Conservation (phyloP, 2,888 invertebrate species). For the Drosophila kokeensis region DNA sequence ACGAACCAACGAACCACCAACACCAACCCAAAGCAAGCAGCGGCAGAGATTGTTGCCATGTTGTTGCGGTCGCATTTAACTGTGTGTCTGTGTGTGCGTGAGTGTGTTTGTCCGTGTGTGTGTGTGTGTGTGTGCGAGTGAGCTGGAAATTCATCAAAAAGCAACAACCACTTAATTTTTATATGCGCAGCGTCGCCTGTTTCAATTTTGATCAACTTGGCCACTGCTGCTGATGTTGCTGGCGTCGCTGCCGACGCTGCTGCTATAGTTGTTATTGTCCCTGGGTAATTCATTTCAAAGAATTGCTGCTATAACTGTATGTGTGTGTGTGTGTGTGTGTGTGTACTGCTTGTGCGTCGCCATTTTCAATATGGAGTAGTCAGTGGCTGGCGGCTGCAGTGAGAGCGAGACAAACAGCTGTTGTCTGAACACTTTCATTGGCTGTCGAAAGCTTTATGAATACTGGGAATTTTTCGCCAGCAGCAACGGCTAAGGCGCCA, state of each 20-base stretch:
- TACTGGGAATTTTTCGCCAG: slow-evolving; percentile 71
- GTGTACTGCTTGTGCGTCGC: slow-evolving; percentile 36
- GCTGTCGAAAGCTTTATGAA: slow-evolving; percentile 55
- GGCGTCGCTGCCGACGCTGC: slow-evolving; percentile 14
- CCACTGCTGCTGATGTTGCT: slow-evolving; percentile 20
- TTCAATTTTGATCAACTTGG: slow-evolving; percentile 78
- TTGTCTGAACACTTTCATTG: slow-evolving; percentile 47
- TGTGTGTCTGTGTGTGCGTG: neutral
- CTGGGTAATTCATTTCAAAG: slow-evolving; percentile 68
- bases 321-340: slow-evolving; percentile 9
- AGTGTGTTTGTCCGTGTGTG: neutral
- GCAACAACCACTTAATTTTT: slow-evolving; percentile 79
- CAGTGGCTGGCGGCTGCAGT: slow-evolving; percentile 16
- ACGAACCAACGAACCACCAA: slow-evolving; percentile 22
- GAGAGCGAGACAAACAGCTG: slow-evolving; percentile 60
- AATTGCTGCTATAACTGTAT: slow-evolving; percentile 32
- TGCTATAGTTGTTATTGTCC: slow-evolving; percentile 19
- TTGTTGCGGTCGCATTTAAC: slow-evolving; percentile 53
- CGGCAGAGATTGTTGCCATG: slow-evolving; percentile 82
- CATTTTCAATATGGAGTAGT: slow-evolving; percentile 75
- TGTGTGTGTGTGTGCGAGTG: slow-evolving; percentile 64
- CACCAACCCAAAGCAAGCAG: slow-evolving; percentile 55
- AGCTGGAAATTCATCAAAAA: slow-evolving; percentile 83
- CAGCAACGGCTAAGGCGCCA: slow-evolving; percentile 56
- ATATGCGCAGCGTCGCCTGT: slow-evolving; percentile 73